Evolutionary conservation across 2,888 invertebrate genomes (phyloP).

Genomic region (Corbicula japonica): DNA sequence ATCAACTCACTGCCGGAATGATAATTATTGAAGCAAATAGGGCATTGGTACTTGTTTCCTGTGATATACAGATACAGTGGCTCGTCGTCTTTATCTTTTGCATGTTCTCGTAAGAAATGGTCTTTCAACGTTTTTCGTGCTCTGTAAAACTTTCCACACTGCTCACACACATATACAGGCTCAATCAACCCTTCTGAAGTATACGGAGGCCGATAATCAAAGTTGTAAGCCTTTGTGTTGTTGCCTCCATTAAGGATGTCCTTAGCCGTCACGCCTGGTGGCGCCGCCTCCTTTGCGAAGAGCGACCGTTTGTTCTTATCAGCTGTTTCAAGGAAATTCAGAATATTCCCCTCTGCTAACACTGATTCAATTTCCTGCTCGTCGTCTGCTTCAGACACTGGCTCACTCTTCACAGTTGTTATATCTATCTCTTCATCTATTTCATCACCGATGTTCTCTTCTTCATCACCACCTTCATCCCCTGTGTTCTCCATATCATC

Average conservation of each 20-base stretch:
- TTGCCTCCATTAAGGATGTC: neutral
- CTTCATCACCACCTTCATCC: neutral
- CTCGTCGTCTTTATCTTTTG: constrained; percentile 33
- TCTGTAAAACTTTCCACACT: constrained; percentile 59
- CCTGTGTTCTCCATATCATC: too few species aligned
- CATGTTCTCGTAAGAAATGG: constrained; percentile 50
- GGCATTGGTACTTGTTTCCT: constrained; percentile 51
- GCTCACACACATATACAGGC: constrained; percentile 60
- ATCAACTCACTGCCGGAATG: constrained; percentile 51
- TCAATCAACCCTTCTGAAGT: constrained; percentile 28
- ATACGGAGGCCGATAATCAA: neutral
- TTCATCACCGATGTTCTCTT: constrained; percentile 3
- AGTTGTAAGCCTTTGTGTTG: neutral
- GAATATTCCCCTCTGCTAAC: neutral
- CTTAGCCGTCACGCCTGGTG: neutral
- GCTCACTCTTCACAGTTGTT: constrained; percentile 7
- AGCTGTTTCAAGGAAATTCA: constrained; percentile 9
- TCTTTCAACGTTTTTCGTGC: constrained; percentile 52
- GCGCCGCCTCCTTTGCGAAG: neutral
- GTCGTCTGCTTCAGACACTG: constrained; percentile 28
- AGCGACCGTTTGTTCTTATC: constrained; percentile 13
- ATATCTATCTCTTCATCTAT: constrained; percentile 14
- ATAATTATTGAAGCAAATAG: constrained; percentile 50
- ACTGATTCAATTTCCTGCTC: neutral
- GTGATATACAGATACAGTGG: constrained; percentile 54